Evolutionary conservation across 2,888 invertebrate genomes (phyloP), one percentile per base, ranked within the genome.

Genomic region (Conistra vaccinii): DNA sequence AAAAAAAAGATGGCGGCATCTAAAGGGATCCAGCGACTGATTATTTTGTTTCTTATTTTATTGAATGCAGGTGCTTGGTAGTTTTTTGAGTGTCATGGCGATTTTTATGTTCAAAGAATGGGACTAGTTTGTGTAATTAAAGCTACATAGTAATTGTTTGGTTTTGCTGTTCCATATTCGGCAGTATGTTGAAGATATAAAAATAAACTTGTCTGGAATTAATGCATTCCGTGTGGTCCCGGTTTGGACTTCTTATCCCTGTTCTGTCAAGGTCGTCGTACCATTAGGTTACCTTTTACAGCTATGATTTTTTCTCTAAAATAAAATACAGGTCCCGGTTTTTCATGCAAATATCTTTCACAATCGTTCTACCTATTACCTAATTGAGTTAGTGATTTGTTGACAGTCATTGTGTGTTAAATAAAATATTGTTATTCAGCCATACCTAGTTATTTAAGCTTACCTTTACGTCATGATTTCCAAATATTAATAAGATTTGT

Each of bases 21-120:
- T 86, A 84, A 83, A 85, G 88, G 88, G 88, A 83, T 80, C 83
- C 86, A 85, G 87, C 79, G 87, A 86, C 88, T 90, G 91, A 90
- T 91, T 90, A 91, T 93, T 92, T 92, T 92, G 92, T 94, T 92
- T 92, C 91, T 91, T 85, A 87, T 91, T 92, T 93, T 89, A 90
- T 91, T 89, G 89, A 89, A 84, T 79, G 89, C 93, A 93, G 92
- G 91, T 93, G 91, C 85, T 81, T 81, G 73, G 73, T 80, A 84
- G 77, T 89, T 86, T 87, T 87, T 87, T 86, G 78, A 82, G 85
- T 87, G 80, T 81, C 82, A 83, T 75, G 69, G 57, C 72, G 73
- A 87, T 87, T 89, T 89, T 89, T 89, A 85, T 86, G 80, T 76
- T 58, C 55, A 73, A 77, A 81, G 76, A 86, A 80, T 87, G 69